Conservation (phyloP, 1,140 invertebrate species). For the Eumeta japonica region DNA sequence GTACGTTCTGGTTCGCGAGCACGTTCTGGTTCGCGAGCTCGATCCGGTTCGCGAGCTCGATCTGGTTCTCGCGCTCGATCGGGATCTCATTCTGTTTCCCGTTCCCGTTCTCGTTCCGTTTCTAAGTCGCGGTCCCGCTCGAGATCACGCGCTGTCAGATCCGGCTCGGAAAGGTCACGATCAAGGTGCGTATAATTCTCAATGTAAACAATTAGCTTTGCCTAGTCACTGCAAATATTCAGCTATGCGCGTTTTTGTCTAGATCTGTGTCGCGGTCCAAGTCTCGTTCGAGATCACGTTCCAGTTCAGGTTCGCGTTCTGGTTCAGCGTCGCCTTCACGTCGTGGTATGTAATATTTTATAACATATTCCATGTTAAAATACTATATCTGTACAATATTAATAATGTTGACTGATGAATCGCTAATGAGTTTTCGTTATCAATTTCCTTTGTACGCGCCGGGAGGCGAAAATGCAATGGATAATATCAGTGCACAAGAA, state of each 20-base stretch:
- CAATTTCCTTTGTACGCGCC: too few species aligned
- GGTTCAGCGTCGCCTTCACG: conserved; percentile 22
- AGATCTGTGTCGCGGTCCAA: too few species aligned
- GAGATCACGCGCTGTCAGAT: conserved; percentile 25
- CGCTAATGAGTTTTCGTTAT: too few species aligned
- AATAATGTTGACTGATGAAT: too few species aligned
- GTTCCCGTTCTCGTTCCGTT: conserved; percentile 33
- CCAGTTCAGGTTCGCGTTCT: conserved; percentile 14
- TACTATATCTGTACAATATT: neutral
- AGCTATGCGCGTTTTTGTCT: conserved; percentile 6
- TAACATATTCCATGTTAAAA: neutral
- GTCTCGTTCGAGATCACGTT: conserved; percentile 20
- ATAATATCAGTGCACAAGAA: too few species aligned
- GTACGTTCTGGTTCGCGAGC: conserved; percentile 33
- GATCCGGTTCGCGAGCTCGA: conserved; percentile 19
- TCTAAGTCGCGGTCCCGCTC: conserved; percentile 35
- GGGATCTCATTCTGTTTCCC: conserved; percentile 31
- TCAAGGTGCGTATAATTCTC: conserved; percentile 13
- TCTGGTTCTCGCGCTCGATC: conserved; percentile 41
- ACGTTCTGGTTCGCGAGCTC: conserved; percentile 24
- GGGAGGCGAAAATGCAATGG: too few species aligned
- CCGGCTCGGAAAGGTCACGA: conserved; percentile 23
- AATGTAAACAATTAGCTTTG: neutral
- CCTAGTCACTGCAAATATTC: neutral
- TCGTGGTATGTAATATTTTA: too few species aligned